A percentile compares a stretch with the other conserved stretches of the same genome.
Conservation (phyloP, 2,797 vertebrate genomes). For the Serranus cabrilla region DNA sequence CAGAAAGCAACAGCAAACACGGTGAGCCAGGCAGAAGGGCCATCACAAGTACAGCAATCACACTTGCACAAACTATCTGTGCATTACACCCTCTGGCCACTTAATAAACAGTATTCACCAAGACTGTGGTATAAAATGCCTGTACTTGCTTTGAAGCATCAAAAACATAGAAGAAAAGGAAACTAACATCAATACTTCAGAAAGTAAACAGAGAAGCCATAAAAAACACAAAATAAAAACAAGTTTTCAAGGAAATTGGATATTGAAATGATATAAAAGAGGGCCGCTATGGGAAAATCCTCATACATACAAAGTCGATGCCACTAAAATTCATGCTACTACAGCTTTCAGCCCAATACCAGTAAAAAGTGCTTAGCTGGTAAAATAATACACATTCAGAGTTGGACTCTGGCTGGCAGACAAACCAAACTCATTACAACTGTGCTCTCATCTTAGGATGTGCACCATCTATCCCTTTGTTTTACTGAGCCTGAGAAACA, state of each 20-base stretch:
- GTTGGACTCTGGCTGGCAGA: conserved; percentile 58
- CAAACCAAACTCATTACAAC: conserved; percentile 72
- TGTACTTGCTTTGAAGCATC: conserved; percentile 10
- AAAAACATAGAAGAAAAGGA: conserved; percentile 6
- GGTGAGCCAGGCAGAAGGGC: background rate
- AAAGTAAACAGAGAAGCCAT: conserved; percentile 40
- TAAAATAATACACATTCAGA: conserved; percentile 45
- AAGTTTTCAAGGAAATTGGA: conserved; percentile 48
- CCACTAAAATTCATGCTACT: conserved; percentile 34
- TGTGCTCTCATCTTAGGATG: conserved; percentile 50
- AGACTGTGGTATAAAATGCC: conserved; percentile 6
- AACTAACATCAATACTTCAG: conserved; percentile 39
- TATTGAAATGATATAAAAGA: conserved; percentile 66
- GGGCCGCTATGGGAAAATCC: conserved; percentile 30
- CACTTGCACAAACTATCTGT: conserved; percentile 16
- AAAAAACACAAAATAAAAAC: conserved; percentile 20
- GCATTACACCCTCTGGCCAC: conserved; percentile 22
- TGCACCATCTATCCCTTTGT: conserved; percentile 61
- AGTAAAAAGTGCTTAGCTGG: conserved; percentile 65
- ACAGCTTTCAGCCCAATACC: conserved; percentile 32
- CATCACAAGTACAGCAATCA: conserved; percentile 11
- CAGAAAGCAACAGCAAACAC: background rate
- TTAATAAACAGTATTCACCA: conserved; percentile 23
- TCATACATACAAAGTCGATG: conserved; percentile 39
- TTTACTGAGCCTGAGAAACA: conserved; percentile 49